Conservation (phyloP, 2,888 invertebrate genomes). For the Pheosia tremula region DNA sequence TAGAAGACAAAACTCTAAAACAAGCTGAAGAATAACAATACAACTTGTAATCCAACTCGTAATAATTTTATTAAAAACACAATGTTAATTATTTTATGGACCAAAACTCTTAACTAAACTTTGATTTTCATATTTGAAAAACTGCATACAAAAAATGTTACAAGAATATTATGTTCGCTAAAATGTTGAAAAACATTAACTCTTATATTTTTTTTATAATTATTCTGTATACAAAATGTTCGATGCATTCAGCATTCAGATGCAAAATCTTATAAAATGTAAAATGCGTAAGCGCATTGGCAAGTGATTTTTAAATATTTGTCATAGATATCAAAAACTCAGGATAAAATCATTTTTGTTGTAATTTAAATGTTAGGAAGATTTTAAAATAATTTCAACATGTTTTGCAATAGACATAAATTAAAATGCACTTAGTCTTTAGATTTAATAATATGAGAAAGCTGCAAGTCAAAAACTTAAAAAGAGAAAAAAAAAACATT, state of each 20-base stretch:
- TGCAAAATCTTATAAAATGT: slow-evolving; percentile 36
- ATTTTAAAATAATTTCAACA: slow-evolving; percentile 56
- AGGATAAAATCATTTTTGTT: slow-evolving; percentile 43
- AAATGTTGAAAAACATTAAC: slow-evolving; percentile 22
- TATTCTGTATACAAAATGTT: slow-evolving; percentile 24
- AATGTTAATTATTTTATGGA: slow-evolving; percentile 48
- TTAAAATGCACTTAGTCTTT: slow-evolving; percentile 42
- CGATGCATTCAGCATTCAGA: slow-evolving; percentile 31
- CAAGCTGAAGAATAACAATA: slow-evolving; percentile 38
- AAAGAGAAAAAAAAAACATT: slow-evolving; percentile 45
- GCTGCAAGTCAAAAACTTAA: slow-evolving; percentile 41
- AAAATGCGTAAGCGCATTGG: slow-evolving; percentile 42
- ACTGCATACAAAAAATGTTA: slow-evolving; percentile 18
- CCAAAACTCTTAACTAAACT: slow-evolving; percentile 40
- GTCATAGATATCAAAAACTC: slow-evolving; percentile 20
- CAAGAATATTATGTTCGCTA: slow-evolving; percentile 31
- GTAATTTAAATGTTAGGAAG: slow-evolving; percentile 48
- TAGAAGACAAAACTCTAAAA: slow-evolving; percentile 36
- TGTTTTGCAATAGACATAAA: slow-evolving; percentile 56
- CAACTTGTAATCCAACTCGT: slow-evolving; percentile 31
- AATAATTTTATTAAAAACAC: slow-evolving; percentile 34
- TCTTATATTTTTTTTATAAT: slow-evolving; percentile 9
- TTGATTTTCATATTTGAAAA: slow-evolving; percentile 20
- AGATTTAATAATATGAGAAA: slow-evolving; percentile 30
- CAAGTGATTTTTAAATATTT: slow-evolving; percentile 19